A percentile compares a stretch with the other conserved stretches of the same genome.
Evolutionary conservation across 2,113 vertebrate species (phyloP).

Genomic region (Syrrhaptes paradoxus): DNA sequence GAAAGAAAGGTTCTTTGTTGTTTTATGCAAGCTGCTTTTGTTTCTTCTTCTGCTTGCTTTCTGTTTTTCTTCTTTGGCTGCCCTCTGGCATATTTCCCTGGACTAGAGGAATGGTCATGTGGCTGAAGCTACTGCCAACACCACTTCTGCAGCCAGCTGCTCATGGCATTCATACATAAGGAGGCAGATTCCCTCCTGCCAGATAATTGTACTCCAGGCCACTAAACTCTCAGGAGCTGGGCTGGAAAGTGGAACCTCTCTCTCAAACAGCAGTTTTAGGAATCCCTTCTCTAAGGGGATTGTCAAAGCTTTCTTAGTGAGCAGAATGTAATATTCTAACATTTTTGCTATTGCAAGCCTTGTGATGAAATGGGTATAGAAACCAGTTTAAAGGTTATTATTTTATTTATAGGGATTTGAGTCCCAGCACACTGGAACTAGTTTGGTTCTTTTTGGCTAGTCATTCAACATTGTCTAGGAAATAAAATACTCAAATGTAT

Average conservation of each 20-base stretch:
- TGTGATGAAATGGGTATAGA: neutral
- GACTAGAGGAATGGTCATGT: slow-evolving; percentile 20
- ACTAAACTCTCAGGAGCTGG: neutral
- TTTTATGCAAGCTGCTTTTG: neutral
- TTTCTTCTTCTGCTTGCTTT: neutral
- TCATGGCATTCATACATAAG: neutral
- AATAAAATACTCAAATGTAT: neutral
- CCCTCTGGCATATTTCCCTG: slow-evolving; percentile 44
- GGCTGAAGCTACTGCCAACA: slow-evolving; percentile 30
- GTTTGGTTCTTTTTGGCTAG: neutral
- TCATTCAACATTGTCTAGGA: neutral
- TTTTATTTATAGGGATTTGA: neutral
- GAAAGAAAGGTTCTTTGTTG: neutral
- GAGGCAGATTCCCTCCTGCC: neutral
- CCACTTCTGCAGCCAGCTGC: slow-evolving; percentile 20
- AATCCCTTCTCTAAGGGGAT: neutral
- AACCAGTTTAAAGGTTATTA: neutral
- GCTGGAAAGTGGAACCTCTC: neutral
- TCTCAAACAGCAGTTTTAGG: neutral
- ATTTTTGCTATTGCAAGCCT: neutral
- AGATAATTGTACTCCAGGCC: neutral
- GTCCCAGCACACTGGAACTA: neutral
- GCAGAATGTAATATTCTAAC: neutral
- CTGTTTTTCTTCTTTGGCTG: slow-evolving; percentile 28
- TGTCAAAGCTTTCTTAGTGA: neutral